A percentile compares a stretch with the other conserved stretches of the same genome.
Evolutionary conservation across 1,140 invertebrate genomes (phyloP).

Genomic region (Megathymus violae): DNA sequence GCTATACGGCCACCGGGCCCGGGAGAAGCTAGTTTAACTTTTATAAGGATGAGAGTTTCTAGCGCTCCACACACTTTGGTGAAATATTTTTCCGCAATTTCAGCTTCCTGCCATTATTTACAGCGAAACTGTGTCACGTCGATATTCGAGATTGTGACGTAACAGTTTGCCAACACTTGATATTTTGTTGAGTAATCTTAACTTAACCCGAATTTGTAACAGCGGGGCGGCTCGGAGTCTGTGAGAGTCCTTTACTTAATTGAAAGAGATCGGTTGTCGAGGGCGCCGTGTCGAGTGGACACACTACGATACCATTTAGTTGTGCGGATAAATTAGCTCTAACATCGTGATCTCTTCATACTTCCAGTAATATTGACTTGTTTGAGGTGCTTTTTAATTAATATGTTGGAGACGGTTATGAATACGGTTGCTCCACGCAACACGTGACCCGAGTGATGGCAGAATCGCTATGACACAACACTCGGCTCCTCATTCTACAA

Average conservation of each 20-base stretch:
- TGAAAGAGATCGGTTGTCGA: constrained; percentile 66
- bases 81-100: constrained; percentile 28
- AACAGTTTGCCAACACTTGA: constrained; percentile 40
- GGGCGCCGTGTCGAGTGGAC: constrained; percentile 49
- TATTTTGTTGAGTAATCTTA: constrained; percentile 46
- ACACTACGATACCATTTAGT: constrained; percentile 55
- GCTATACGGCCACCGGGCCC: background rate
- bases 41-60: constrained; percentile 28
- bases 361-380: no score
- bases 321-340: constrained; percentile 5
- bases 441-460: no score
- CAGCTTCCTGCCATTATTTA: constrained; percentile 30
- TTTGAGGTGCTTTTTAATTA: no score
- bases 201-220: constrained; percentile 48
- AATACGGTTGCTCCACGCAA: no score
- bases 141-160: constrained; percentile 29
- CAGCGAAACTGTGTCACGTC: constrained; percentile 27
- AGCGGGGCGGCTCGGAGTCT: constrained; percentile 4
- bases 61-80: constrained; percentile 18
- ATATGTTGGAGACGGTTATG: no score
- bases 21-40: constrained; percentile 27
- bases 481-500: no score
- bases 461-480: no score
- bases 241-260: constrained; percentile 63
- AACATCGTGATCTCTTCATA: background rate